Evolutionary conservation across 2,888 invertebrate genomes (phyloP).

Genomic region (Idaea dimidiata): DNA sequence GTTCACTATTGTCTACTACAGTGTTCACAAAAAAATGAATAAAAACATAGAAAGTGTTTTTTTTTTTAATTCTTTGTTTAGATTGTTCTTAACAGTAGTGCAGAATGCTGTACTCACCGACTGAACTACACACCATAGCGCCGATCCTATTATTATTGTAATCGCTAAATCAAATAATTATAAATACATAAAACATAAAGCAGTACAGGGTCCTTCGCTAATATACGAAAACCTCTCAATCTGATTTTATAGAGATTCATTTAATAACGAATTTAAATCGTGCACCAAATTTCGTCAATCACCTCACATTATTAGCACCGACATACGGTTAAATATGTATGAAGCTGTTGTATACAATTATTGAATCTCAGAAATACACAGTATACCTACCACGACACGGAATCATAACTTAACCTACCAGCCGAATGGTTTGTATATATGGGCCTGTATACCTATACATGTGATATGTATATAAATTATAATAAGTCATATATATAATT

Average conservation of each 20-base stretch:
- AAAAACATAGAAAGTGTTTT: too few relatives aligned
- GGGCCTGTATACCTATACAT: neutral
- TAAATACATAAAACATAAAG: neutral
- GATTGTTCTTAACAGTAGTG: too few relatives aligned
- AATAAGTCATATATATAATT: slow-evolving; percentile 12
- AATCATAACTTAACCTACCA: too few relatives aligned
- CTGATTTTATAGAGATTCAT: too few relatives aligned
- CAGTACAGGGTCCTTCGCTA: neutral
- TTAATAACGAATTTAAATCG: too few relatives aligned
- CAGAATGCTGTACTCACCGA: neutral
- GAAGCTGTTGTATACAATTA: too few relatives aligned
- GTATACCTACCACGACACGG: too few relatives aligned
- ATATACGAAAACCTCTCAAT: neutral
- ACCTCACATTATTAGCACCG: neutral
- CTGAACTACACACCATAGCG: neutral
- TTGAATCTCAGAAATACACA: too few relatives aligned
- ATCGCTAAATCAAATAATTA: neutral
- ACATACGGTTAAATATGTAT: too few relatives aligned
- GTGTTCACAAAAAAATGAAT: too few relatives aligned
- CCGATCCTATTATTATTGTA: neutral
- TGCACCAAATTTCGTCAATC: neutral
- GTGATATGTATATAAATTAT: neutral
- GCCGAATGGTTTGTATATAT: neutral
- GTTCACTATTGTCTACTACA: too few relatives aligned
- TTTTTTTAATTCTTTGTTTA: too few relatives aligned